Base-by-base conservation (phyloP, 2,888 invertebrate species). In the Listrodromus nycthemerus region DNA sequence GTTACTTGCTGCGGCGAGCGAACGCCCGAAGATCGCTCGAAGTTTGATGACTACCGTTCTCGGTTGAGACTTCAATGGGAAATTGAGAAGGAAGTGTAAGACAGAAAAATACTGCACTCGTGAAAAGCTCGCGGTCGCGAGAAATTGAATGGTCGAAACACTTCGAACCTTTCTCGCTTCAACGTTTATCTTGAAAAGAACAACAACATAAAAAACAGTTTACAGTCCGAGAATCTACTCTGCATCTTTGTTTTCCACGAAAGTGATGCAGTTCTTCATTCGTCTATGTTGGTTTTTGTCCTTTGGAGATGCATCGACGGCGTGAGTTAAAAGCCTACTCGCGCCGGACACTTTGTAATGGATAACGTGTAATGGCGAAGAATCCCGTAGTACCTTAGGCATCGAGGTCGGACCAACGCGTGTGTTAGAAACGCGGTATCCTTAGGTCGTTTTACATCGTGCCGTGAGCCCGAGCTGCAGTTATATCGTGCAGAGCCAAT, bases 321-420 rank as follows among this genome's bases (percentile, higher is more conserved):
- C 73, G 45, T 61, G 45, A 73, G 73, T 73, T 61, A 30, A 73
- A 45, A 61, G 73, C 30, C 61, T 45, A 45, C 45, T 73, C 61
- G 45, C 30, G 61, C 50, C 37, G 65, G 75, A 63, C 75, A 65
- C 75, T 50, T 37, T 61, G 52, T 52, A 65, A 75, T 75, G 75
- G 65, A 75, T 75, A 75, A 75, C 52, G 65, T 45, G 3, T 75
- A 63, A 75, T 75, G 65, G 75, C 50, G n/a, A 33, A 63, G 65
- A 75, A 65, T 75, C 75, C 75, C 75, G 75, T 75, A 75, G 75
- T 75, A 75, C 50, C 73, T 33, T 37, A 50, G 75, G 50, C 75
- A 75, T 75, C 75, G 65, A 65, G 75, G 70, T 33, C 65, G 50
- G 21, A 65, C 65, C 75, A 13, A 75, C 63, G 75, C 33, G 48